Base-by-base conservation (phyloP, 2,113 vertebrate species). In the Scatophagus argus region DNA sequence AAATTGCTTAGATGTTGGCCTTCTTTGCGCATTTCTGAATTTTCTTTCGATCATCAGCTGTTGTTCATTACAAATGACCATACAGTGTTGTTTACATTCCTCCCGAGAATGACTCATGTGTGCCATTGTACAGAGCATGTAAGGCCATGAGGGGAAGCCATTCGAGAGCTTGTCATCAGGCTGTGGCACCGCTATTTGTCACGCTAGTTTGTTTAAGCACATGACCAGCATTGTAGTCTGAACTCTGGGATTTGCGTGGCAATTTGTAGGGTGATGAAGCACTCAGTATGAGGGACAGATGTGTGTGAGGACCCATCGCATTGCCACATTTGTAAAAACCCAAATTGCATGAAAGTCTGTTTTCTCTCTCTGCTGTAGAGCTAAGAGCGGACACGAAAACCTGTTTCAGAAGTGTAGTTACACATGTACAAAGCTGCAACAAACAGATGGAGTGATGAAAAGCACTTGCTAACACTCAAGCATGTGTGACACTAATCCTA, bases 101-200 rank as follows among this genome's bases (percentile, higher is more conserved):
- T 49, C 39, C 34, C 8, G 46, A 68, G 27, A 71, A 59, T 82
- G 41, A 61, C 16, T 65, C 59, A 62, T 72, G 82, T 8, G 46
- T 55, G 69, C 29, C 23, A 76, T 64, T 56, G 56, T 69, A 64
- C 52, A 23, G n/a, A 29, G 29, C 70, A 52, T 70, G 46, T 78
- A 64, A 80, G 60, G 63, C 61, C 46, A 80, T 36, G 21, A 61
- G 69, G 51, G 63, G 49, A 71, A 68, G 61, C 56, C 47, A 59
- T 70, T 61, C 6, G 21, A 66, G 68, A 44, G 58, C 63, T 51
- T 63, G 73, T 79, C 77, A 71, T 66, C 46, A 49, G 54, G 74
- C 59, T 44, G 52, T 31, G 47, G 68, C 49, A 17, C 73, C 67
- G 56, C 54, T 52, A 58, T 86, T 79, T 77, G 79, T 81, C 73